Evolutionary conservation across 2,888 invertebrate species (phyloP).

Genomic region (Cenopis cana): DNA sequence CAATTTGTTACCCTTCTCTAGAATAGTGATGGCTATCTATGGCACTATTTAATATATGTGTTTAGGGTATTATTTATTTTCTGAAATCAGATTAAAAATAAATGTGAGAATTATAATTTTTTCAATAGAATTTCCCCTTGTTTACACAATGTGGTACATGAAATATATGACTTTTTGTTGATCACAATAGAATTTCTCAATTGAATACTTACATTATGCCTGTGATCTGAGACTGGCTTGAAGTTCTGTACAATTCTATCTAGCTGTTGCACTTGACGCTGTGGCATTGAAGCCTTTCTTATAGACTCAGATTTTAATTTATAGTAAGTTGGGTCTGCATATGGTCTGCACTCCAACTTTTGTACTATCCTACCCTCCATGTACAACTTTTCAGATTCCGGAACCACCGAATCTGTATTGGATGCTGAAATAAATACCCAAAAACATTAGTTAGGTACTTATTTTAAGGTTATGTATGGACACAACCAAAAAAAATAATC

Average conservation of each 20-base stretch:
- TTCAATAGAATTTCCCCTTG: neutral
- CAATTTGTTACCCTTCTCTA: neutral
- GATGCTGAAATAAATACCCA: slow-evolving; percentile 74
- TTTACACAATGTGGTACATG: too few species aligned
- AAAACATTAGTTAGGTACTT: neutral
- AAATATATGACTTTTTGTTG: too few species aligned
- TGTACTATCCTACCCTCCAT: slow-evolving; percentile 99
- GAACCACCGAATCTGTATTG: slow-evolving; percentile 87
- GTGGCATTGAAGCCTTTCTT: slow-evolving; percentile 93
- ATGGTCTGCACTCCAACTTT: slow-evolving; percentile 96
- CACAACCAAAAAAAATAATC: neutral
- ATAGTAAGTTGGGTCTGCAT: slow-evolving; percentile 95
- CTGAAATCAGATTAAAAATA: neutral
- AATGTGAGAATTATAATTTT: neutral
- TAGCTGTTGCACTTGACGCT: slow-evolving; percentile 93
- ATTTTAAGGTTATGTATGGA: neutral
- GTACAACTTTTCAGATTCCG: slow-evolving; percentile 92
- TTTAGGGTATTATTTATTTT: too few species aligned
- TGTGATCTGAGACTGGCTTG: slow-evolving; percentile 97
- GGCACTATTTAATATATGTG: too few species aligned
- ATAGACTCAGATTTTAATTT: slow-evolving; percentile 95
- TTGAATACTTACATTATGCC: slow-evolving; percentile 90
- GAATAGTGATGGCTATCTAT: neutral
- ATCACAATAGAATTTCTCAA: neutral
- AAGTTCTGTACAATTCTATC: slow-evolving; percentile 95